Percentiles rank a stretch among this genome's conserved stretches.
These are phyloP conservation scores for Danionella dracula DNA, from an alignment of 2,797 vertebrate genomes.

Conservation along the genomic window DNA sequence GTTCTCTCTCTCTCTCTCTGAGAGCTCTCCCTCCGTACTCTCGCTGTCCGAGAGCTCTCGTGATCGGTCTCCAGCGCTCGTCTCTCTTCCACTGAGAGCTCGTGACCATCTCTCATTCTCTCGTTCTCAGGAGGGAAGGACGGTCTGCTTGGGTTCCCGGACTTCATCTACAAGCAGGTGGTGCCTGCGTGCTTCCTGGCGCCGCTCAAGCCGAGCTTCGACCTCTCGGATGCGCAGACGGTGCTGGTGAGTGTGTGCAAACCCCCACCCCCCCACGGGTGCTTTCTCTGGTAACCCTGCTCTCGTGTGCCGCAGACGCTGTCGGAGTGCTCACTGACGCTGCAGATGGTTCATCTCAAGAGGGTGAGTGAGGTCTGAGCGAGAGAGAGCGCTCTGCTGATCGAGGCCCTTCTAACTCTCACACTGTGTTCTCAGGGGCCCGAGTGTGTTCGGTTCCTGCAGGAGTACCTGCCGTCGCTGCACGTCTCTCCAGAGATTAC, in stretches of 20 bases:
- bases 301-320: constrained; percentile 75
- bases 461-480: constrained; percentile 93
- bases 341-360: constrained; percentile 97
- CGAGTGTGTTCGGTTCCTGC: constrained; percentile 92
- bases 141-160: constrained; percentile 90
- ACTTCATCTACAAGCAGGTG: constrained; percentile 98
- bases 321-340: constrained; percentile 87
- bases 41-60: too few relatives aligned
- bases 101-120: too few relatives aligned
- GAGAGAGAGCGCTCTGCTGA: too few relatives aligned
- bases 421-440: constrained; percentile 74
- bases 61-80: too few relatives aligned
- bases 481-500: constrained; percentile 92
- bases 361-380: constrained; percentile 68
- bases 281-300: too few relatives aligned
- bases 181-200: constrained; percentile 94
- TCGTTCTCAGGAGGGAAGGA: constrained; percentile 98
- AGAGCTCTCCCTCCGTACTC: too few relatives aligned
- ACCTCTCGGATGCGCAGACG: constrained; percentile 94
- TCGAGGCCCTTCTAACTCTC: too few relatives aligned
- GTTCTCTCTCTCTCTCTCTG: too few relatives aligned
- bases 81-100: too few relatives aligned
- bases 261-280: too few relatives aligned
- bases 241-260: constrained; percentile 77
- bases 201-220: constrained; percentile 93